phyloP scores from a whole-genome alignment of 2,888 invertebrate genomes.

The Caenorhabditis angaria region DNA sequence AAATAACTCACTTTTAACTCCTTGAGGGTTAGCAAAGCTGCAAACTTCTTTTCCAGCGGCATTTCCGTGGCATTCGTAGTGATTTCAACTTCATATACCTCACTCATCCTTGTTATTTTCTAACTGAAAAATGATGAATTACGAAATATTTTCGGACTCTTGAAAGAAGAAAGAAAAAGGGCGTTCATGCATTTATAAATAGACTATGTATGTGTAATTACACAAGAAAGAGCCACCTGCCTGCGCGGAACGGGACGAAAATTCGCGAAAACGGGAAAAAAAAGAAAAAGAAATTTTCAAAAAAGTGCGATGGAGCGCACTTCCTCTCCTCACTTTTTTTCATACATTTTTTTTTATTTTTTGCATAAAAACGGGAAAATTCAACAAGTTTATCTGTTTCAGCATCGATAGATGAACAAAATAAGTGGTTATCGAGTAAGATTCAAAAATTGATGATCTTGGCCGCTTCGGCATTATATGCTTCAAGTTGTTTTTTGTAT shows the following conservation, averaged over 20 bases:
- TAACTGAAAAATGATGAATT: constrained; percentile 2
- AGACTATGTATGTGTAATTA: constrained; percentile 9
- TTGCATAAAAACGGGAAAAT: background rate
- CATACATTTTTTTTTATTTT: background rate
- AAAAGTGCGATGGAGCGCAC: constrained; percentile 12
- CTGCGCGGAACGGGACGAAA: no score
- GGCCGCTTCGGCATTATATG: background rate
- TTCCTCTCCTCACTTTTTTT: background rate
- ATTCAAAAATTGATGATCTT: background rate
- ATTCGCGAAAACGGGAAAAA: background rate
- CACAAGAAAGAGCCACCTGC: constrained; percentile 4
- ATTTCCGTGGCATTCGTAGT: constrained; percentile 57
- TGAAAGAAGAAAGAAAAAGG: constrained; percentile 29
- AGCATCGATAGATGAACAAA: background rate
- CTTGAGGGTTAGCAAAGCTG: constrained; percentile 28
- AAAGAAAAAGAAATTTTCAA: constrained; percentile 7
- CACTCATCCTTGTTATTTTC: constrained; percentile 22
- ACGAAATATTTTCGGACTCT: constrained; percentile 4
- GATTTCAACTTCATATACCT: constrained; percentile 48
- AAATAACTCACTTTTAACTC: constrained; percentile 52
- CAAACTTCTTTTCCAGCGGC: constrained; percentile 57
- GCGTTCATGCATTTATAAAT: constrained; percentile 41
- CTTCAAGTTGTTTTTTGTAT: background rate
- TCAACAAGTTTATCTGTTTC: background rate
- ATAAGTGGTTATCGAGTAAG: background rate